Percentiles rank a stretch among this genome's conserved stretches.
Evolutionary conservation across 2,113 vertebrate species (phyloP).

Genomic region (Microcebus griseorufus): DNA sequence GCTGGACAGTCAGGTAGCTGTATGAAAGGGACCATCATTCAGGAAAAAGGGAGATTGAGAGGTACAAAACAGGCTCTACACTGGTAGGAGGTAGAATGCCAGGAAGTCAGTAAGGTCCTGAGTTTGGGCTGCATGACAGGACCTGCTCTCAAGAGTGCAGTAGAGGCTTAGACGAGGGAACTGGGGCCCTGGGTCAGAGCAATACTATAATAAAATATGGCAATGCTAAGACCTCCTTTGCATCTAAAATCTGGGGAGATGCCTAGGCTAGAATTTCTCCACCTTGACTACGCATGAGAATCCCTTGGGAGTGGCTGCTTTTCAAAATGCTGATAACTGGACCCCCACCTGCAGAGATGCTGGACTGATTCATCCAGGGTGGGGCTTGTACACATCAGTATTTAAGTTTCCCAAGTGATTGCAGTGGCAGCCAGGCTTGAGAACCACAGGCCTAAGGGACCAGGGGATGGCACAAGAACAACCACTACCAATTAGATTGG

Average conservation of each 20-base stretch:
- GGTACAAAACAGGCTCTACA: neutral
- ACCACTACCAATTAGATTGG: no score
- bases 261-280: neutral
- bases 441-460: neutral
- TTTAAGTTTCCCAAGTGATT: neutral
- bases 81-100: neutral
- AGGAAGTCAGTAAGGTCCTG: neutral
- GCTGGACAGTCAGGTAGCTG: no score
- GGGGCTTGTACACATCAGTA: fast-evolving
- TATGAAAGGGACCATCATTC: neutral
- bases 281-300: neutral
- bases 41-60: neutral
- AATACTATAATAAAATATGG: neutral
- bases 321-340: neutral
- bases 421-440: neutral
- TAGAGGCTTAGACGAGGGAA: neutral
- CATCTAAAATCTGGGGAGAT: neutral
- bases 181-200: neutral
- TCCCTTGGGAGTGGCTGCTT: neutral
- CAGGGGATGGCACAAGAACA: neutral
- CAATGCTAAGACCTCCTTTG: neutral
- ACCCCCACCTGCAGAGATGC: neutral
- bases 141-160: neutral
- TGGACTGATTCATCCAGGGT: neutral
- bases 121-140: neutral